Conservation (phyloP, 2,888 invertebrate species). For the Drosophila quinaria region DNA sequence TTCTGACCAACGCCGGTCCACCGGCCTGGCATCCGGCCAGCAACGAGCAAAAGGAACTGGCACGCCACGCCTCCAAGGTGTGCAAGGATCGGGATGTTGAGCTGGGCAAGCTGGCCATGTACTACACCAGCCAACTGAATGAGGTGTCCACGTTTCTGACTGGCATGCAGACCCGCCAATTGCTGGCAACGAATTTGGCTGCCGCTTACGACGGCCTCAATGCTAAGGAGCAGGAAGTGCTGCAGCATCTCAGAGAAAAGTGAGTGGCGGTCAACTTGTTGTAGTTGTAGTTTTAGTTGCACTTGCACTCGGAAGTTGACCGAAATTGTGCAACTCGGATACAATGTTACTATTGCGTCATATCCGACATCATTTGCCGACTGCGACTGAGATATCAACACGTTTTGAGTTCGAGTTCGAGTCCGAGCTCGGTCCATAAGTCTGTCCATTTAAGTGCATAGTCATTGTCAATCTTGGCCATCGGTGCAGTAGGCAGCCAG, state of each 20-base stretch:
- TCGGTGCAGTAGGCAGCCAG: slow-evolving; percentile 77
- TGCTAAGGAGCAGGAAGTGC: slow-evolving; percentile 88
- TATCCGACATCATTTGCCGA: slow-evolving; percentile 52
- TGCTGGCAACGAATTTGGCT: slow-evolving; percentile 89
- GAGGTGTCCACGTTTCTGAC: slow-evolving; percentile 90
- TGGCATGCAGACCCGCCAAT: slow-evolving; percentile 90
- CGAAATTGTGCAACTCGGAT: slow-evolving; percentile 83
- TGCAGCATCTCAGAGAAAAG: slow-evolving; percentile 89
- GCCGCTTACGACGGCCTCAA: slow-evolving; percentile 89
- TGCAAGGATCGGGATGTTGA: slow-evolving; percentile 90
- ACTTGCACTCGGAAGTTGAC: slow-evolving; percentile 65
- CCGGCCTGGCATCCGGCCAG: slow-evolving; percentile 93
- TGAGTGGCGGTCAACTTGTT: slow-evolving; percentile 82
- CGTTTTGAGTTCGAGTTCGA: not conserved
- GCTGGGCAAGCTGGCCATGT: slow-evolving; percentile 90
- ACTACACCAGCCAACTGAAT: slow-evolving; percentile 88
- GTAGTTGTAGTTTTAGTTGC: not conserved
- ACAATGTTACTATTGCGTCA: slow-evolving; percentile 77
- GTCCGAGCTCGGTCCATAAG: slow-evolving; percentile 2
- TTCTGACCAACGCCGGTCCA: slow-evolving; percentile 91
- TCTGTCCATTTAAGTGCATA: slow-evolving; percentile 48
- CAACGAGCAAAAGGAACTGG: slow-evolving; percentile 85
- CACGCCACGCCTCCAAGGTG: slow-evolving; percentile 87
- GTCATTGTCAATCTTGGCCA: slow-evolving; percentile 76
- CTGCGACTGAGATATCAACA: slow-evolving; percentile 6